Conservation (phyloP, 1,140 invertebrate genomes). For the Schlechtendalia chinensis region DNA sequence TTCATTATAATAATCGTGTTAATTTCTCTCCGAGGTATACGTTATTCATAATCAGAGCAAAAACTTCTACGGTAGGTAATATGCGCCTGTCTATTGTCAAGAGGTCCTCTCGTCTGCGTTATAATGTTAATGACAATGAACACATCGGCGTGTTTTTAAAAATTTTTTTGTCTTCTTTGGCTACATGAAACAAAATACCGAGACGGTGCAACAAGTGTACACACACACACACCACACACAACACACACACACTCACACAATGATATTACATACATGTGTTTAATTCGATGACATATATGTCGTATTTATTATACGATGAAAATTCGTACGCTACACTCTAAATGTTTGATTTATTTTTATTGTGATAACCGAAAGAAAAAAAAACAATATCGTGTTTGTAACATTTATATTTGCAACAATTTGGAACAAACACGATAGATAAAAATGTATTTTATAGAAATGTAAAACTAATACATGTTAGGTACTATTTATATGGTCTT, state of each 20-base stretch:
- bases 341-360: too few relatives aligned
- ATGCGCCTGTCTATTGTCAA: not conserved
- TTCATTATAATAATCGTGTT: slow-evolving; percentile 30
- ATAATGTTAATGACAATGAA: not conserved
- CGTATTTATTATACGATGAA: not conserved
- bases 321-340: not conserved
- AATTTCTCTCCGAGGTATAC: slow-evolving; percentile 19
- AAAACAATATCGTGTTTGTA: slow-evolving; percentile 26
- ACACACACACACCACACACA: too few relatives aligned
- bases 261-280: not conserved
- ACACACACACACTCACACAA: too few relatives aligned
- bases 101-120: not conserved
- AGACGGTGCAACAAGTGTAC: not conserved
- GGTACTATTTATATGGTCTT: not conserved
- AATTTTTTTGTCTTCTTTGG: too few relatives aligned
- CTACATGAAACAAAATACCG: not conserved
- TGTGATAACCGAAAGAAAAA: not conserved
- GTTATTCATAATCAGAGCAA: slow-evolving; percentile 26
- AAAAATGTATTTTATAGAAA: too few relatives aligned
- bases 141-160: too few relatives aligned
- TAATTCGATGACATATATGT: not conserved
- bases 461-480: too few relatives aligned
- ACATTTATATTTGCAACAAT: not conserved
- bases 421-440: slow-evolving; percentile 25
- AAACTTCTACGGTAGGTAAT: slow-evolving; percentile 6